Conservation (phyloP, 2,797 vertebrate genomes). For the Perodicticus potto region DNA sequence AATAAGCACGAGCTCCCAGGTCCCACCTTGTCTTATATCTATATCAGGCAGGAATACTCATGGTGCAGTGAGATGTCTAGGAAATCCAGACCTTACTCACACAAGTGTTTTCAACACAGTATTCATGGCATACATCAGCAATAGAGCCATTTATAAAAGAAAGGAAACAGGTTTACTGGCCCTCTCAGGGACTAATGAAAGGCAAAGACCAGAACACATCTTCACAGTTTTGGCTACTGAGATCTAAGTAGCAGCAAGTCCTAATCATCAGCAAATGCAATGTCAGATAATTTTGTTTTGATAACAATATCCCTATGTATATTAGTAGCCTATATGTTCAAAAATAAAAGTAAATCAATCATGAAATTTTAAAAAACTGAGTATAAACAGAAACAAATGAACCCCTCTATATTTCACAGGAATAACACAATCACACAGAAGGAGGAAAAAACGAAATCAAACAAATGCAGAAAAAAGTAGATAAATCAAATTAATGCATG, state of each 20-base stretch:
- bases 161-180: neutral
- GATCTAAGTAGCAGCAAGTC: neutral
- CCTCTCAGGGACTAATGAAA: neutral
- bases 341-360: slow-evolving; percentile 16
- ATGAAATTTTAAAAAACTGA: neutral
- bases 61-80: neutral
- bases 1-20: neutral
- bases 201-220: neutral
- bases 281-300: neutral
- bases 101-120: neutral
- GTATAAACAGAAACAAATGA: neutral
- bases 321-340: neutral
- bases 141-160: neutral
- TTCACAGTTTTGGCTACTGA: neutral
- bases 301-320: neutral
- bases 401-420: neutral
- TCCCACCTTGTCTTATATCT: neutral
- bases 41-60: neutral
- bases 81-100: neutral
- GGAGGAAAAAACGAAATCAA: neutral
- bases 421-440: neutral
- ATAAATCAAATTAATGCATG: neutral
- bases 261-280: neutral
- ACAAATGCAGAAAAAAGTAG: neutral
- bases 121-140: neutral